A percentile compares a stretch with the other conserved stretches of the same genome.
Conservation (phyloP, 2,888 invertebrate genomes). For the Eledone cirrhosa region DNA sequence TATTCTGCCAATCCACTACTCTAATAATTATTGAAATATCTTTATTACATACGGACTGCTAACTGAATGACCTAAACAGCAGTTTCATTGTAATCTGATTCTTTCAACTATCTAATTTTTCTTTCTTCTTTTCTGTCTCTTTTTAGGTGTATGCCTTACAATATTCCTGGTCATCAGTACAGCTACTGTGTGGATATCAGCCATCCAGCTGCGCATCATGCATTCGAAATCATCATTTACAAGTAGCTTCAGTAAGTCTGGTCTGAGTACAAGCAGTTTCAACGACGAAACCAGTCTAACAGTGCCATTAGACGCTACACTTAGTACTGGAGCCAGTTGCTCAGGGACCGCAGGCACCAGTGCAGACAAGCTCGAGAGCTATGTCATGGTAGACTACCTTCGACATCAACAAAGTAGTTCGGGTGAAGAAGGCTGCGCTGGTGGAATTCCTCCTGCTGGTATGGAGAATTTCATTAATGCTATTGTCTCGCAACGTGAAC, state of each 20-base stretch:
- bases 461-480: constrained; percentile 26
- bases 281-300: constrained; percentile 12
- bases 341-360: not conserved
- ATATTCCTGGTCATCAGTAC: constrained; percentile 24
- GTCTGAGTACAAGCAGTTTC: constrained; percentile 17
- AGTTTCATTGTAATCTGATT: no score
- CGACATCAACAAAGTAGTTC: constrained; percentile 19
- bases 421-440: constrained; percentile 12
- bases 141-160: constrained; percentile 21
- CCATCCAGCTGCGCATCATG: constrained; percentile 25
- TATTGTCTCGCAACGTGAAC: constrained; percentile 21
- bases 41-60: no score
- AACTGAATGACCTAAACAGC: no score
- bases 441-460: not conserved
- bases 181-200: constrained; percentile 26
- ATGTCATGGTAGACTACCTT: constrained; percentile 14
- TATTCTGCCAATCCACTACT: no score
- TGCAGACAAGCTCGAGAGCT: constrained; percentile 20
- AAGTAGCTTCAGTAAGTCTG: constrained; percentile 12
- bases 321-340: not conserved
- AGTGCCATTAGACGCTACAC: constrained; percentile 4
- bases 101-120: not conserved
- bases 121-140: not conserved
- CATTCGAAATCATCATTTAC: constrained; percentile 9
- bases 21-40: no score